Evolutionary conservation across 2,113 vertebrate genomes (phyloP).

Genomic region (Illadopsis cleaveri): DNA sequence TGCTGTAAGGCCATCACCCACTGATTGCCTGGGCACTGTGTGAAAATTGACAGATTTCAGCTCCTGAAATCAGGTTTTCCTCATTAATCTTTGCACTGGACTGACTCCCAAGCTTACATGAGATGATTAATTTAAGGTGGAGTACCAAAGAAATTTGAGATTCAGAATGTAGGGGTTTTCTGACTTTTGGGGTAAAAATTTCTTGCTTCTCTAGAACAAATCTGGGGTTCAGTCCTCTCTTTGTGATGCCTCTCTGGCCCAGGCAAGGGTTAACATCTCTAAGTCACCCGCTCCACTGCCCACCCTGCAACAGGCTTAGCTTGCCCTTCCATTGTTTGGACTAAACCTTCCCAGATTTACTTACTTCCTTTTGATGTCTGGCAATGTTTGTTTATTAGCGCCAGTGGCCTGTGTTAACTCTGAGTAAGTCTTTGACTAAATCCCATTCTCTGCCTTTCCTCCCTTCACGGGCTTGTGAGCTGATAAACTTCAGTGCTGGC

Average conservation of each 20-base stretch:
- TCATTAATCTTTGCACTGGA: background rate
- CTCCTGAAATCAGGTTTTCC: background rate
- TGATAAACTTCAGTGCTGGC: slow-evolving; percentile 63
- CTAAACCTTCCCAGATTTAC: slow-evolving; percentile 70
- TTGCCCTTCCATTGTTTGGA: slow-evolving; percentile 74
- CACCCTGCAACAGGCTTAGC: slow-evolving; percentile 45
- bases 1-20: background rate
- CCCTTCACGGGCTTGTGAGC: slow-evolving; percentile 63
- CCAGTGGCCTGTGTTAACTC: slow-evolving; percentile 70
- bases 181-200: rapidly evolving
- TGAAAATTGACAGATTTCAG: background rate
- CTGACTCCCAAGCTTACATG: background rate
- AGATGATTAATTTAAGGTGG: background rate
- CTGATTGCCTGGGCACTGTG: background rate
- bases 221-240: background rate
- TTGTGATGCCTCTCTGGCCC: background rate
- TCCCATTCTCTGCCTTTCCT: slow-evolving; percentile 65
- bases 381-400: slow-evolving; percentile 77
- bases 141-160: background rate
- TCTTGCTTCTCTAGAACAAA: background rate
- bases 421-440: slow-evolving; percentile 68
- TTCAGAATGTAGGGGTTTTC: background rate
- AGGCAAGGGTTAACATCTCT: slow-evolving; percentile 67
- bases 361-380: slow-evolving; percentile 77
- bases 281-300: slow-evolving; percentile 41